Evolutionary conservation across 2,113 vertebrate genomes (phyloP).

Genomic region (Petrocephalus zakoni): DNA sequence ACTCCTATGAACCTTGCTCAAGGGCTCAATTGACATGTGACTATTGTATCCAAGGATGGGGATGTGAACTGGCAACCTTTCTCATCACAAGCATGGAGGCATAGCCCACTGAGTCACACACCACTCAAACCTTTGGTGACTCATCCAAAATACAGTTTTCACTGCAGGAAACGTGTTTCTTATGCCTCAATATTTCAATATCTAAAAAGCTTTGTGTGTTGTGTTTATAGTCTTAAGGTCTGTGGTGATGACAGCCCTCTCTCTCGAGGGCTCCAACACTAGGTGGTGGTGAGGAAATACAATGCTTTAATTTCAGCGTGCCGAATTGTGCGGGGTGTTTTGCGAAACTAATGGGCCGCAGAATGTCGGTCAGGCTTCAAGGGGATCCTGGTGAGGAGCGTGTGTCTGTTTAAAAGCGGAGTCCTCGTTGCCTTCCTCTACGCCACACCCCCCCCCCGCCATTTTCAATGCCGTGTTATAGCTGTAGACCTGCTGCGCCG

Average conservation of each 20-base stretch:
- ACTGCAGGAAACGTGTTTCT: neutral
- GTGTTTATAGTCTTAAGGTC: neutral
- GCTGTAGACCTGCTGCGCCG: neutral
- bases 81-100: neutral
- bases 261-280: slow-evolving; percentile 40
- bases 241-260: neutral
- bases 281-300: slow-evolving; percentile 44
- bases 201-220: neutral
- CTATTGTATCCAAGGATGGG: neutral
- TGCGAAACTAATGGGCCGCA: slow-evolving; percentile 46
- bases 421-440: neutral
- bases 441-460: neutral
- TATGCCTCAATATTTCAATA: neutral
- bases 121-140: neutral
- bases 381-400: slow-evolving; percentile 42
- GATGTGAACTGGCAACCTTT: neutral
- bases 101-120: neutral
- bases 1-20: neutral
- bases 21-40: neutral
- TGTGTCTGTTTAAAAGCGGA: slow-evolving; percentile 13
- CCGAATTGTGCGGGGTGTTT: slow-evolving; percentile 41
- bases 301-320: slow-evolving; percentile 47
- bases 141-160: neutral
- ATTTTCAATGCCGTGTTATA: neutral
- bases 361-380: slow-evolving; percentile 44